phyloP scores from a whole-genome alignment of 2,888 invertebrate species.

The Thecocarcelia acutangulata region DNA sequence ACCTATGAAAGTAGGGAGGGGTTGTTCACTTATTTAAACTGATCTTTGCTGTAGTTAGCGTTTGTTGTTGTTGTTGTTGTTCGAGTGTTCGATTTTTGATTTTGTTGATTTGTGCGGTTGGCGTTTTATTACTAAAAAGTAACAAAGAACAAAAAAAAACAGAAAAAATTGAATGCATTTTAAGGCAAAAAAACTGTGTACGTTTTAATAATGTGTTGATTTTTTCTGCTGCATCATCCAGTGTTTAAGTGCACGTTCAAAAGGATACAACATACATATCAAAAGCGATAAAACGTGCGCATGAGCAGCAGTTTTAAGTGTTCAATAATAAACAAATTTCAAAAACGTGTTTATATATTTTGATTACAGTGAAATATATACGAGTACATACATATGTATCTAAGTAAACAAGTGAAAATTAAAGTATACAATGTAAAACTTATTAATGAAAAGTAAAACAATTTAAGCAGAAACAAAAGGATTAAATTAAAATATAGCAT shows the following conservation, averaged over 20 bases:
- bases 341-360: neutral
- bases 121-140: conserved; percentile 50
- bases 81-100: conserved; percentile 68
- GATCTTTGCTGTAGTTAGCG: conserved; percentile 10
- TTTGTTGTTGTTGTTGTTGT: conserved; percentile 25
- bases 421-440: neutral
- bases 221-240: conserved; percentile 79
- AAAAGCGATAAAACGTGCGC: conserved; percentile 60
- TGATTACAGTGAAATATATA: neutral
- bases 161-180: conserved; percentile 65
- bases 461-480: neutral
- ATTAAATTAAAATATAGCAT: conserved; percentile 11
- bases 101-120: conserved; percentile 72
- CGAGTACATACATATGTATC: no score
- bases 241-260: conserved; percentile 79
- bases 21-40: conserved; percentile 52
- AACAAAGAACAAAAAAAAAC: conserved; percentile 34
- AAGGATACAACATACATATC: conserved; percentile 77
- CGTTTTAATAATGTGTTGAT: conserved; percentile 52
- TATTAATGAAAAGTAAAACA: neutral
- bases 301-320: conserved; percentile 58
- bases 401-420: no score
- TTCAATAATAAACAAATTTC: conserved; percentile 11
- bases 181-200: conserved; percentile 65
- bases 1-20: conserved; percentile 65